These are phyloP conservation scores for Globia sparganii DNA, from an alignment of 2,888 invertebrate species.

Conservation along the genomic window DNA sequence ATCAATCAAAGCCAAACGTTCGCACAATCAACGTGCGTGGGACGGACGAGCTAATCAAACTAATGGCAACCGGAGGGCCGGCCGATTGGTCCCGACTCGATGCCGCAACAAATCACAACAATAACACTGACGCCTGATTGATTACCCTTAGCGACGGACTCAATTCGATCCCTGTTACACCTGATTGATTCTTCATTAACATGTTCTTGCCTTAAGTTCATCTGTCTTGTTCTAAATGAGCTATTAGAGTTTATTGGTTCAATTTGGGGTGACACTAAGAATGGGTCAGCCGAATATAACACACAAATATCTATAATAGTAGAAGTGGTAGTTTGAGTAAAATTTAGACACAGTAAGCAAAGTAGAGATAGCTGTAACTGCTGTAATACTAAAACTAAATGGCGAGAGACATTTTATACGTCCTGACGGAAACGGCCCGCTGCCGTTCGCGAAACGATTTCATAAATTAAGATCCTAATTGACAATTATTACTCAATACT, in stretches of 20 bases:
- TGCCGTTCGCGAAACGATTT: slow-evolving; percentile 9
- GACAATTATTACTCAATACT: slow-evolving; percentile 6
- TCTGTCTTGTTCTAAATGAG: slow-evolving; percentile 28
- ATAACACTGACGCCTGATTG: slow-evolving; percentile 86
- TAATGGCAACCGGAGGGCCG: slow-evolving; percentile 82
- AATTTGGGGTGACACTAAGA: neutral
- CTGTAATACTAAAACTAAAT: slow-evolving; percentile 27
- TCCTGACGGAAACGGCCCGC: neutral
- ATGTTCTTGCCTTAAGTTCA: slow-evolving; percentile 60
- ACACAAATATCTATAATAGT: neutral
- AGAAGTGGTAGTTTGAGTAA: neutral
- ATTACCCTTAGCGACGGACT: slow-evolving; percentile 81
- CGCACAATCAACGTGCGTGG: slow-evolving; percentile 86
- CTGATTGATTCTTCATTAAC: slow-evolving; percentile 79
- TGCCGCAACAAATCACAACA: slow-evolving; percentile 87
- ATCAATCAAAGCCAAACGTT: slow-evolving; percentile 87
- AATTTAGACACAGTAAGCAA: neutral
- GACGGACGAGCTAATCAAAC: slow-evolving; percentile 88
- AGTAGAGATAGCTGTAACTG: slow-evolving; percentile 14
- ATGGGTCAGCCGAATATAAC: neutral
- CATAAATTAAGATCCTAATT: slow-evolving; percentile 23
- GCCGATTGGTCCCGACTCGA: slow-evolving; percentile 71
- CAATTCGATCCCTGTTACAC: slow-evolving; percentile 80
- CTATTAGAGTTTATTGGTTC: slow-evolving; percentile 19
- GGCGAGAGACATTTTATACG: slow-evolving; percentile 18